Evolutionary conservation across 2,113 vertebrate species (phyloP).

Genomic region (Oxyura jamaicensis): DNA sequence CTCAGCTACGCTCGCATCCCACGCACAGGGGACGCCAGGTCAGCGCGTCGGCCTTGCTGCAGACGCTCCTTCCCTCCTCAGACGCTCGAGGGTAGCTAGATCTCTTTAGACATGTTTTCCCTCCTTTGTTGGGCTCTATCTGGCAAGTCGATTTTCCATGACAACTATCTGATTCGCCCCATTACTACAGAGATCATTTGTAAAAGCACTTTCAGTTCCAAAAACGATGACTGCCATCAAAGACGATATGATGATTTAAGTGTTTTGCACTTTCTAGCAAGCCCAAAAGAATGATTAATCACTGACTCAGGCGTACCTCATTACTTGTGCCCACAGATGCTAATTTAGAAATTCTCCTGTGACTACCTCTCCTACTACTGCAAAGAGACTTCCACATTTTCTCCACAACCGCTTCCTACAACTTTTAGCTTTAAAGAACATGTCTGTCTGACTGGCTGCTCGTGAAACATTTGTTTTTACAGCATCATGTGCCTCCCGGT

Average conservation of each 20-base stretch:
- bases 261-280: constrained; percentile 41
- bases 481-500: background rate
- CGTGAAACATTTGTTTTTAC: background rate
- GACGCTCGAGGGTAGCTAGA: background rate
- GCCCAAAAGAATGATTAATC: constrained; percentile 41
- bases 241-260: background rate
- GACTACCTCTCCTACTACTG: background rate
- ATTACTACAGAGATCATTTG: background rate
- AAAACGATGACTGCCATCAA: background rate
- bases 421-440: constrained; percentile 2
- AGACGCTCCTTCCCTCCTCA: background rate
- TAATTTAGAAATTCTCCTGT: constrained; percentile 15
- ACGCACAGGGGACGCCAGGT: too few relatives aligned
- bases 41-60: background rate
- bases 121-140: background rate
- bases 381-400: background rate
- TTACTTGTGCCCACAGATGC: background rate
- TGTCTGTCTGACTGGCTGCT: background rate
- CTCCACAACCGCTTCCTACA: constrained; percentile 31
- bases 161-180: background rate
- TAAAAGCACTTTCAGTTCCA: constrained; percentile 6
- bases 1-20: background rate
- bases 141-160: background rate
- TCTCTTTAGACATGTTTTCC: background rate
- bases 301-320: constrained; percentile 14